Evolutionary conservation across 2,797 vertebrate genomes (phyloP).

Genomic region (Mormyrus proboscirostris): DNA sequence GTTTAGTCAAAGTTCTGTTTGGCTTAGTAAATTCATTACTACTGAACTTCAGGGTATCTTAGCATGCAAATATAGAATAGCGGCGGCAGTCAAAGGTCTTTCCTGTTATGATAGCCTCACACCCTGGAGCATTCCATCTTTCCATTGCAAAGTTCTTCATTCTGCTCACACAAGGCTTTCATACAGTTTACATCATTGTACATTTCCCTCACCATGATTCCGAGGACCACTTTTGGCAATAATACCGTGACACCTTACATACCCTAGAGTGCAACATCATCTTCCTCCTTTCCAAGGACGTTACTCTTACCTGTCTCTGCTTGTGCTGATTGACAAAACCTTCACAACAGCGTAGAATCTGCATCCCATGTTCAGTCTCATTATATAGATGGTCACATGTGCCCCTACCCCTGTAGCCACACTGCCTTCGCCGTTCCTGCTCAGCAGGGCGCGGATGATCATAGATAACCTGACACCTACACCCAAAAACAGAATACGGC

Average conservation of each 20-base stretch:
- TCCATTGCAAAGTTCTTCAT: background rate
- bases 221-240: background rate
- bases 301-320: background rate
- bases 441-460: background rate
- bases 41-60: background rate
- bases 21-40: background rate
- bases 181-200: background rate
- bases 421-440: background rate
- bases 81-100: background rate
- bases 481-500: conserved; percentile 7
- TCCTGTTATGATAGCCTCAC: background rate
- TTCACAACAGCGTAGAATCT: background rate
- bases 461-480: background rate
- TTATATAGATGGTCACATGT: background rate
- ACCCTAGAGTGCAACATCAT: background rate
- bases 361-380: background rate
- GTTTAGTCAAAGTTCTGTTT: background rate
- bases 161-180: background rate
- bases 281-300: background rate
- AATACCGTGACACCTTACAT: background rate
- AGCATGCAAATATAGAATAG: background rate
- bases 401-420: background rate
- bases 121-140: background rate
- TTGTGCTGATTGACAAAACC: background rate
- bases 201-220: background rate